Conservation (phyloP, 2,888 invertebrate species). For the Cistogaster globosa region DNA sequence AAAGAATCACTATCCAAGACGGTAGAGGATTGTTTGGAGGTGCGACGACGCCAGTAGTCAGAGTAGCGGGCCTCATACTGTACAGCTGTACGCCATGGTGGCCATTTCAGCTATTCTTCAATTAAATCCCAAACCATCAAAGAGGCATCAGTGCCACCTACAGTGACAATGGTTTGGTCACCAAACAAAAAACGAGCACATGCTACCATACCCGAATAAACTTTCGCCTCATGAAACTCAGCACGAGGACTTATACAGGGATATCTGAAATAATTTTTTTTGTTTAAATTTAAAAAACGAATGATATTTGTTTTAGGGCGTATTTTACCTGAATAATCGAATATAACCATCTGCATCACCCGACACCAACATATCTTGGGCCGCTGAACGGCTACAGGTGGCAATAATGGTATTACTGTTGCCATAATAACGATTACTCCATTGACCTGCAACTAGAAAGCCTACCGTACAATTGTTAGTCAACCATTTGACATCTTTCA, state of each 20-base stretch:
- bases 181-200: conserved; percentile 92
- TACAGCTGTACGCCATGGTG: conserved; percentile 81
- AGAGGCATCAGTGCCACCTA: conserved; percentile 94
- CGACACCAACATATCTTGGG: conserved; percentile 91
- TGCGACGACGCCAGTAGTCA: conserved; percentile 80
- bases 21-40: conserved; percentile 81
- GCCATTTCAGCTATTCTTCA: conserved; percentile 84
- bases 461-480: conserved; percentile 94
- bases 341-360: conserved; percentile 96
- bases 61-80: conserved; percentile 78
- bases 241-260: conserved; percentile 93
- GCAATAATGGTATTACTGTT: conserved; percentile 92
- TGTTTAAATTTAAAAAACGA: not conserved
- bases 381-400: conserved; percentile 91
- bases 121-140: conserved; percentile 96
- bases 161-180: conserved; percentile 92
- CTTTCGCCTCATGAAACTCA: conserved; percentile 94
- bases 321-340: conserved; percentile 89
- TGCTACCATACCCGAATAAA: conserved; percentile 92
- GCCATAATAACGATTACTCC: conserved; percentile 95
- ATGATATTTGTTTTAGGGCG: not conserved
- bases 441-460: conserved; percentile 93
- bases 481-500: conserved; percentile 96
- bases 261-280: conserved; percentile 84
- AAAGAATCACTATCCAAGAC: conserved; percentile 81